Conservation (phyloP, 2,888 invertebrate genomes). For the Choreutis nemorana region DNA sequence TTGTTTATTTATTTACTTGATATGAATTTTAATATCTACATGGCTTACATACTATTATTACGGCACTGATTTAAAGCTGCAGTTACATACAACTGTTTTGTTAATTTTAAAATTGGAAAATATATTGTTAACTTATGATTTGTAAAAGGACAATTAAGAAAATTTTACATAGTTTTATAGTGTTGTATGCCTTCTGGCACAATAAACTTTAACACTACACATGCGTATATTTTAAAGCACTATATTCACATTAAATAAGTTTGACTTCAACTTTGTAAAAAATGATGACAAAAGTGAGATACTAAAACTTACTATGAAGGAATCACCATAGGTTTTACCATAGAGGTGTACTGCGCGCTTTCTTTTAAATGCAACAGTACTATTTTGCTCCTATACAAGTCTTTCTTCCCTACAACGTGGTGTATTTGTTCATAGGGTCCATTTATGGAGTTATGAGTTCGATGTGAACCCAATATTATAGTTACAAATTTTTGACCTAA, state of each 20-base stretch:
- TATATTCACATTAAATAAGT: neutral
- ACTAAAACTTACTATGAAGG: constrained; percentile 48
- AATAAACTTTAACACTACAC: too few species aligned
- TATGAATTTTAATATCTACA: too few species aligned
- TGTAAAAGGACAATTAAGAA: too few species aligned
- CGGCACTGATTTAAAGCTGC: too few species aligned
- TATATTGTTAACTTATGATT: too few species aligned
- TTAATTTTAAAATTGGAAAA: too few species aligned
- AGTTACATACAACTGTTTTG: too few species aligned
- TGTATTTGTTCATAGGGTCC: constrained; percentile 77
- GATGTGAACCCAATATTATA: constrained; percentile 74
- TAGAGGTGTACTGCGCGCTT: constrained; percentile 66
- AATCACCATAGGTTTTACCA: constrained; percentile 72
- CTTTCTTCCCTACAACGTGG: constrained; percentile 65
- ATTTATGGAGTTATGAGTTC: constrained; percentile 60
- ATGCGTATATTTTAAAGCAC: too few species aligned
- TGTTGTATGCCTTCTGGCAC: too few species aligned
- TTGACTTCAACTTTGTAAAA: neutral
- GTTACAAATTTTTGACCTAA: constrained; percentile 64
- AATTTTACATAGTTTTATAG: too few species aligned
- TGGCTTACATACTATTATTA: too few species aligned
- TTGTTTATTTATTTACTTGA: too few species aligned
- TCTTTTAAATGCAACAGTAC: constrained; percentile 69
- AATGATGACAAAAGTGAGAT: constrained; percentile 1
- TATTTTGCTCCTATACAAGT: constrained; percentile 66